Evolutionary conservation across 2,888 invertebrate species (phyloP).

Genomic region (Polydrusus pterygomalis): DNA sequence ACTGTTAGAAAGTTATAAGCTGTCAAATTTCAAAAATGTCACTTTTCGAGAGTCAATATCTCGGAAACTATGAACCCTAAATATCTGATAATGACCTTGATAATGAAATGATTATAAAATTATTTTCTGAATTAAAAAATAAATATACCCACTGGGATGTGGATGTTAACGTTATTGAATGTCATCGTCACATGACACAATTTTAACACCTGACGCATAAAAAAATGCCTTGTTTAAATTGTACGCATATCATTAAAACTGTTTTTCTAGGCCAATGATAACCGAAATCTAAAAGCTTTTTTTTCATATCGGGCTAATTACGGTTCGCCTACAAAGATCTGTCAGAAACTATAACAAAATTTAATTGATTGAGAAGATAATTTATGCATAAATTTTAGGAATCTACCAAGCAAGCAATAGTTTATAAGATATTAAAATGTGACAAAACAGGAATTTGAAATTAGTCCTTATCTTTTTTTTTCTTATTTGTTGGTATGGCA

Average conservation of each 20-base stretch:
- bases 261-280: constrained; percentile 41
- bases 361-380: constrained; percentile 17
- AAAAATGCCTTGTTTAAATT: constrained; percentile 7
- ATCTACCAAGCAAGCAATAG: constrained; percentile 2
- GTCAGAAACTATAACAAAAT: constrained; percentile 19
- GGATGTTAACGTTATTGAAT: background rate
- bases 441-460: too few relatives aligned
- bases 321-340: constrained; percentile 32
- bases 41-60: too few relatives aligned
- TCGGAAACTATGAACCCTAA: too few relatives aligned
- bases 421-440: background rate
- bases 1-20: too few relatives aligned
- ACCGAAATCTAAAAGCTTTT: constrained; percentile 28
- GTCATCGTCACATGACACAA: constrained; percentile 1
- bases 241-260: constrained; percentile 15
- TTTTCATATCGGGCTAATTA: constrained; percentile 39
- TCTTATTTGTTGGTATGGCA: too few relatives aligned
- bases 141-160: background rate
- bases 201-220: constrained; percentile 8
- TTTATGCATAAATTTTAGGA: constrained; percentile 24
- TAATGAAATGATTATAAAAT: too few relatives aligned
- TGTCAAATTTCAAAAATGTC: too few relatives aligned
- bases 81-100: too few relatives aligned
- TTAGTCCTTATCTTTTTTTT: too few relatives aligned
- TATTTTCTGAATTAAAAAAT: constrained; percentile 1